Percentiles rank a stretch among this genome's conserved stretches.
These are phyloP conservation scores for Lysandra coridon DNA, from an alignment of 2,888 invertebrate species.

Conservation along the genomic window DNA sequence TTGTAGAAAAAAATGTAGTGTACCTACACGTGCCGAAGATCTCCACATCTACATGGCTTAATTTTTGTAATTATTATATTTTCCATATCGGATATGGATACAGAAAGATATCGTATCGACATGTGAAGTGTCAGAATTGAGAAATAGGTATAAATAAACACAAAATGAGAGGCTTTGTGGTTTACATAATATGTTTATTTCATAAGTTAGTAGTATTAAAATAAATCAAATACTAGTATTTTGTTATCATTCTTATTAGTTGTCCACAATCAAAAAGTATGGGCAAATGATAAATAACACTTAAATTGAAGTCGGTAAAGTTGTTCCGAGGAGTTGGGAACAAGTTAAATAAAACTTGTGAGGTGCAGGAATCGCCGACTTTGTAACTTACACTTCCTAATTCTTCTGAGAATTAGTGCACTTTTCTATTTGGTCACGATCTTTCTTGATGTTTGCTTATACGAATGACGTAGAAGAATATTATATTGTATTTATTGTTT, in stretches of 20 bases:
- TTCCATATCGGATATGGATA: too few species aligned
- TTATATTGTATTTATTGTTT: too few species aligned
- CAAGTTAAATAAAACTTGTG: constrained; percentile 1
- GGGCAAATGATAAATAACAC: constrained; percentile 10
- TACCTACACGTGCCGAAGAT: not conserved
- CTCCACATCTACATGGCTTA: too few species aligned
- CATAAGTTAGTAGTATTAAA: too few species aligned
- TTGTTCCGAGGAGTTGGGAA: not conserved
- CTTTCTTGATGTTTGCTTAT: not conserved
- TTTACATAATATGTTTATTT: too few species aligned
- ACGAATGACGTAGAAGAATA: too few species aligned
- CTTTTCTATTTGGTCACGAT: not conserved
- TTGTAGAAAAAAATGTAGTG: not conserved
- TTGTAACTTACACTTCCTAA: constrained; percentile 12
- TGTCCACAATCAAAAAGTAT: not conserved
- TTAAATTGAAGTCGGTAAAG: not conserved
- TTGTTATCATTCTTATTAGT: not conserved
- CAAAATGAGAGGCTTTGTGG: too few species aligned
- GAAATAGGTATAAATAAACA: too few species aligned
- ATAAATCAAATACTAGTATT: not conserved
- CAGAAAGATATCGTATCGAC: too few species aligned
- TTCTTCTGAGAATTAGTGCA: constrained; percentile 8
- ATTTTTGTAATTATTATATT: too few species aligned
- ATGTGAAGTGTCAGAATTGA: too few species aligned
- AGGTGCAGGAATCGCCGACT: not conserved